These are phyloP conservation scores for Oreotrochilus melanogaster DNA, from an alignment of 2,113 vertebrate genomes.

Conservation along the genomic window DNA sequence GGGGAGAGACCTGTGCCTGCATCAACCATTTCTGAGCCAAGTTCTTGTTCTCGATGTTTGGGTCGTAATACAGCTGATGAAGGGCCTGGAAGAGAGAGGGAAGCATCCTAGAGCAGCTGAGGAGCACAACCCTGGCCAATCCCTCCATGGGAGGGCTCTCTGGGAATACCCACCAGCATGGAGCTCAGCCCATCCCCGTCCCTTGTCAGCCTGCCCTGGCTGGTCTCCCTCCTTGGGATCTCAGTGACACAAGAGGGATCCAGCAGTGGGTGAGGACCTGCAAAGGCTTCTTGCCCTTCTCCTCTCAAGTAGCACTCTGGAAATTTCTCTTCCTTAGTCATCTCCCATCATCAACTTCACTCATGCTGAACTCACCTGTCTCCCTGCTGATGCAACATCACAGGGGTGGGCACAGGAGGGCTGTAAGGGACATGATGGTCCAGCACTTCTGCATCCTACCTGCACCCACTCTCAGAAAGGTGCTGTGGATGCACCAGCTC, in stretches of 20 bases:
- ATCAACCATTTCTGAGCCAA: conserved; percentile 99
- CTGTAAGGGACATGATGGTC: not conserved
- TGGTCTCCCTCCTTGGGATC: not conserved
- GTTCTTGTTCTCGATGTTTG: conserved; percentile 99
- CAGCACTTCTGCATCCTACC: not conserved
- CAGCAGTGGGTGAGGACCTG: not conserved
- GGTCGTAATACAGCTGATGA: conserved; percentile 98
- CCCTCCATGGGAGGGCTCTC: not conserved
- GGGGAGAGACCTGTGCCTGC: conserved; percentile 98
- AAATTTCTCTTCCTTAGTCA: conserved; percentile 7
- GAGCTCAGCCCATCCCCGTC: not conserved
- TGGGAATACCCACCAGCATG: not conserved
- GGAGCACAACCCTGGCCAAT: not conserved
- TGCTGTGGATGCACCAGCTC: not conserved
- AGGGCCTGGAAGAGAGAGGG: conserved; percentile 85
- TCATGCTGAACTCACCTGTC: not conserved
- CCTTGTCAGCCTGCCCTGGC: not conserved
- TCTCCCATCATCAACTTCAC: not conserved
- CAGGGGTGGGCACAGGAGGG: rapidly evolving
- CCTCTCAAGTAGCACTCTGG: not conserved
- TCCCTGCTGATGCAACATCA: not conserved
- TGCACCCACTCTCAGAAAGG: not conserved
- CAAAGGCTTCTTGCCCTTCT: not conserved
- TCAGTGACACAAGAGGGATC: rapidly evolving
- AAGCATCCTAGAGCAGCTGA: conserved; percentile 37